Evolutionary conservation across 1,140 invertebrate genomes (phyloP).

Genomic region (Pseudomyrmex gracilis): DNA sequence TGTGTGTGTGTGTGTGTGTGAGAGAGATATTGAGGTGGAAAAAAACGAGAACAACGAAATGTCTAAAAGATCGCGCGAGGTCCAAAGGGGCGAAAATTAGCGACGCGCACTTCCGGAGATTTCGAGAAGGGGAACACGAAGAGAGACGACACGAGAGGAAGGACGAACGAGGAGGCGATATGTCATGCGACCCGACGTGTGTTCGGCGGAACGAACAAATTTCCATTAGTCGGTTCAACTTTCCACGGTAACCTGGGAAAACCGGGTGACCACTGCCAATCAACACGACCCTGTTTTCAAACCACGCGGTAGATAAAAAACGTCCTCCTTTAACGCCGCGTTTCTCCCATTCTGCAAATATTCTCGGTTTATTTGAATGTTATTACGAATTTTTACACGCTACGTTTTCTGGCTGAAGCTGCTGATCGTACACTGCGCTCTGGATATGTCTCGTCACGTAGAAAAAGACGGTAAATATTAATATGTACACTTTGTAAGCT

Average conservation of each 20-base stretch:
- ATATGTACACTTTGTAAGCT: too few relatives aligned
- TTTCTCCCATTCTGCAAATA: conserved; percentile 16
- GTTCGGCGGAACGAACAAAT: conserved; percentile 67
- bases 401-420: background rate
- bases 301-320: conserved; percentile 52
- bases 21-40: conserved; percentile 5
- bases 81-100: conserved; percentile 21
- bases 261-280: conserved; percentile 65
- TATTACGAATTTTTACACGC: conserved; percentile 48
- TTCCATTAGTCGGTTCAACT: conserved; percentile 70
- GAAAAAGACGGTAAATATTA: too few relatives aligned
- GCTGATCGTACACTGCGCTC: background rate
- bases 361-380: conserved; percentile 52
- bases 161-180: conserved; percentile 50
- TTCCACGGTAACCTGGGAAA: conserved; percentile 60
- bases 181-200: conserved; percentile 64
- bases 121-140: conserved; percentile 12
- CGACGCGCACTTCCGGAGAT: conserved; percentile 15
- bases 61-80: conserved; percentile 8
- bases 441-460: too few relatives aligned
- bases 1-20: background rate
- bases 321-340: conserved; percentile 33
- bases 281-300: conserved; percentile 68
- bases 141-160: conserved; percentile 46
- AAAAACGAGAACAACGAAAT: background rate